Conservation (phyloP, 2,888 invertebrate species). For the Aquatica leii region DNA sequence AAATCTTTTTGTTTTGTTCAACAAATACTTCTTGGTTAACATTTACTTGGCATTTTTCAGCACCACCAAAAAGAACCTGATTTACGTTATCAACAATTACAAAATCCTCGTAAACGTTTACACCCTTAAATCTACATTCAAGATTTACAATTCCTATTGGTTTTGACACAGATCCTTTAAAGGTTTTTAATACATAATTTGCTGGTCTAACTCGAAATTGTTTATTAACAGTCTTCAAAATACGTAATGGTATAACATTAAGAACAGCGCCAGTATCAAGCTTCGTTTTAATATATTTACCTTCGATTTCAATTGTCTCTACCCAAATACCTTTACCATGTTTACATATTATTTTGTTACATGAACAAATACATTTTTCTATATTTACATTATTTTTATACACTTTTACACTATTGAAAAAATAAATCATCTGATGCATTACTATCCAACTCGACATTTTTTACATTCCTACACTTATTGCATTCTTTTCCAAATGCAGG, state of each 20-base stretch:
- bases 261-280: neutral
- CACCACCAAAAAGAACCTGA: too few species aligned
- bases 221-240: conserved; percentile 1
- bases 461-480: neutral
- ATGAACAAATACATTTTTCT: neutral
- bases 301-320: conserved; percentile 8
- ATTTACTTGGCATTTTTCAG: too few species aligned
- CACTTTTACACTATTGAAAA: too few species aligned
- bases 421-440: too few species aligned
- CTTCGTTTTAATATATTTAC: neutral
- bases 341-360: neutral
- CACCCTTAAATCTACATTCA: neutral
- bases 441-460: neutral
- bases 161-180: neutral
- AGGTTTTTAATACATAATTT: conserved; percentile 1
- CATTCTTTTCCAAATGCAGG: neutral
- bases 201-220: neutral
- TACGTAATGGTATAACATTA: conserved; percentile 6
- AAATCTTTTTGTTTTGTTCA: too few species aligned
- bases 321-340: conserved; percentile 3
- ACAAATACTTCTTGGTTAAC: too few species aligned
- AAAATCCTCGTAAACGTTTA: neutral
- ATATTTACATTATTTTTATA: neutral
- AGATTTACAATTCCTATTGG: conserved; percentile 4
- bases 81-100: too few species aligned